These are phyloP conservation scores for Laodelphax striatellus DNA, from an alignment of 1,140 invertebrate genomes.

Conservation along the genomic window DNA sequence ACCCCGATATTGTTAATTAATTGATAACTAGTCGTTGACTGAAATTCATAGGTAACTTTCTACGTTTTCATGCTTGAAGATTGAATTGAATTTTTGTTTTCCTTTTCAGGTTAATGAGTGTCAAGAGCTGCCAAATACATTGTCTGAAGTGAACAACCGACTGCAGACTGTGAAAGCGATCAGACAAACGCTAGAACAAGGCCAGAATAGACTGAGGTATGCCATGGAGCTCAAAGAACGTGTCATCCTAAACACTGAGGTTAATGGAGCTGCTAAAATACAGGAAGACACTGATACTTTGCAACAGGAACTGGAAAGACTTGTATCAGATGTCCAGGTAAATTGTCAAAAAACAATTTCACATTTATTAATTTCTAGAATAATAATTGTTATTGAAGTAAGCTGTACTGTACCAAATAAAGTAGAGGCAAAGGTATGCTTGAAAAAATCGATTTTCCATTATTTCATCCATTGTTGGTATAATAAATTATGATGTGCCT, in stretches of 20 bases:
- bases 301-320: slow-evolving; percentile 76
- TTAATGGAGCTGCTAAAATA: slow-evolving; percentile 70
- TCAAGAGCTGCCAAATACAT: slow-evolving; percentile 56
- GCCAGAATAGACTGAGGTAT: slow-evolving; percentile 81
- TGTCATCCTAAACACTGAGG: slow-evolving; percentile 84
- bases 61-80: too few relatives aligned
- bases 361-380: too few relatives aligned
- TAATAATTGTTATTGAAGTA: too few relatives aligned
- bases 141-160: slow-evolving; percentile 72
- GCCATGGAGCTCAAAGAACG: slow-evolving; percentile 83
- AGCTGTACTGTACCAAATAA: too few relatives aligned
- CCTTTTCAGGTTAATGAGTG: slow-evolving; percentile 47
- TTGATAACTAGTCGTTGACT: too few relatives aligned
- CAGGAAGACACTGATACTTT: slow-evolving; percentile 81
- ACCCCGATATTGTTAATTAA: too few relatives aligned
- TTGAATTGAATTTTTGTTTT: too few relatives aligned
- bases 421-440: too few relatives aligned
- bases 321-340: slow-evolving; percentile 55
- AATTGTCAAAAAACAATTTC: background rate
- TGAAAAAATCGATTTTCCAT: too few relatives aligned
- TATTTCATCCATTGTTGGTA: too few relatives aligned
- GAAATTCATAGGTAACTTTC: too few relatives aligned
- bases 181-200: slow-evolving; percentile 75
- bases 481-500: too few relatives aligned
- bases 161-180: slow-evolving; percentile 72